A percentile compares a stretch with the other conserved stretches of the same genome.
Conservation (phyloP, 2,113 vertebrate genomes). For the Synchiropus splendidus region DNA sequence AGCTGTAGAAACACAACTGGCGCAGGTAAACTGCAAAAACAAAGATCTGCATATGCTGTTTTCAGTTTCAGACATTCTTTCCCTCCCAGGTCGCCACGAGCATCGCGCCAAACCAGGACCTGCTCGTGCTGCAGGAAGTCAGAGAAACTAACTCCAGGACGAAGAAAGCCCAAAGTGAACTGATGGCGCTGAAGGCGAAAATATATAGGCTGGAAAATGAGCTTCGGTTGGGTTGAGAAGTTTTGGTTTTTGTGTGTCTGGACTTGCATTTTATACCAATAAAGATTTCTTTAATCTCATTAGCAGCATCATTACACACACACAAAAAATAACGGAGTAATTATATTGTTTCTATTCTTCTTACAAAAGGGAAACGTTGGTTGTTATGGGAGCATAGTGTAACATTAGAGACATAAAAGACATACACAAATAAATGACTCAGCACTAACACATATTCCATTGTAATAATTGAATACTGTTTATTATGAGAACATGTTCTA, state of each 20-base stretch:
- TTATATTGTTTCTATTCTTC: neutral
- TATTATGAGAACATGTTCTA: too few species aligned
- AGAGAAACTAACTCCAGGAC: constrained; percentile 76
- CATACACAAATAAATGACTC: too few species aligned
- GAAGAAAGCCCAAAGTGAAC: constrained; percentile 79
- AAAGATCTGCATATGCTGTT: neutral
- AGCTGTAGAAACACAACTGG: constrained; percentile 83
- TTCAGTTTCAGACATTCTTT: neutral
- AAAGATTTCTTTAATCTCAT: neutral
- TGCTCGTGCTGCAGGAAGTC: constrained; percentile 82
- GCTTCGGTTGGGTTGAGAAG: constrained; percentile 71
- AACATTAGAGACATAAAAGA: too few species aligned
- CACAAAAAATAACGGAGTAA: neutral
- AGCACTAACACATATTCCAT: too few species aligned
- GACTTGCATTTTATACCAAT: too few species aligned
- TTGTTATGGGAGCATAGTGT: too few species aligned
- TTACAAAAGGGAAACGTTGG: too few species aligned
- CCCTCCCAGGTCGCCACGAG: constrained; percentile 71
- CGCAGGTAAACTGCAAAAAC: constrained; percentile 69
- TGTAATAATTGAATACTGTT: too few species aligned
- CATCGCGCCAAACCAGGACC: constrained; percentile 78
- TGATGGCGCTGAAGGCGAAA: constrained; percentile 83
- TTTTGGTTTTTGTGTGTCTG: neutral
- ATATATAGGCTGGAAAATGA: constrained; percentile 85
- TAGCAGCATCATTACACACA: neutral